A percentile compares a stretch with the other conserved stretches of the same genome.
phyloP scores from a whole-genome alignment of 1,140 invertebrate genomes.

The Melitaea cinxia region DNA sequence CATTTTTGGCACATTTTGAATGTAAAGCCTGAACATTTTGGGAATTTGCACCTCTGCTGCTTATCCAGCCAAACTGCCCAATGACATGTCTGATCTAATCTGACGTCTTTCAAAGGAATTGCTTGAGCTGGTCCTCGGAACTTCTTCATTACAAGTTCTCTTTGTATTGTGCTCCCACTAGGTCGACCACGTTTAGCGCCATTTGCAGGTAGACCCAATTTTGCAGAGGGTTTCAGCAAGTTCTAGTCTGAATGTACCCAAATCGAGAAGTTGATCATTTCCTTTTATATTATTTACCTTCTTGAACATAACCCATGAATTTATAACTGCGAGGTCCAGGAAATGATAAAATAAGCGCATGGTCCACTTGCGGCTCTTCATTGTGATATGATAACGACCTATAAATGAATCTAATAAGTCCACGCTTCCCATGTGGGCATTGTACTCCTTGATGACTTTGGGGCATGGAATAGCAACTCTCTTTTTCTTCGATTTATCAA shows the following conservation, averaged over 20 bases:
- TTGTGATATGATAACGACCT: conserved; percentile 24
- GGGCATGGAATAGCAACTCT: conserved; percentile 70
- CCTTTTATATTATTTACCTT: conserved; percentile 52
- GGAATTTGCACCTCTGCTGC: conserved; percentile 58
- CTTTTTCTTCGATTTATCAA: conserved; percentile 45
- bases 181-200: conserved; percentile 52
- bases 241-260: conserved; percentile 51
- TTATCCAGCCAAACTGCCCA: conserved; percentile 56
- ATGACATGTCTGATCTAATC: conserved; percentile 50
- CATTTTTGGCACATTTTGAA: conserved; percentile 59
- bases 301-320: conserved; percentile 55
- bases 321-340: conserved; percentile 52
- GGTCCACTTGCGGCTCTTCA: conserved; percentile 29
- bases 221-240: conserved; percentile 50
- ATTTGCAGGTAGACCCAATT: conserved; percentile 55
- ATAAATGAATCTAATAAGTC: conserved; percentile 29
- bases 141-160: conserved; percentile 55
- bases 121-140: conserved; percentile 51
- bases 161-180: conserved; percentile 49
- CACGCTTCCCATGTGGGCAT: conserved; percentile 71
- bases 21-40: conserved; percentile 52
- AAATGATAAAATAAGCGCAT: conserved; percentile 37
- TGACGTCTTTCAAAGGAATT: conserved; percentile 43
- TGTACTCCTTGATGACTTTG: conserved; percentile 75
- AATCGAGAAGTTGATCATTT: conserved; percentile 47